These are phyloP conservation scores for Platerodrilus igneus DNA, from an alignment of 2,888 invertebrate genomes.

Conservation along the genomic window DNA sequence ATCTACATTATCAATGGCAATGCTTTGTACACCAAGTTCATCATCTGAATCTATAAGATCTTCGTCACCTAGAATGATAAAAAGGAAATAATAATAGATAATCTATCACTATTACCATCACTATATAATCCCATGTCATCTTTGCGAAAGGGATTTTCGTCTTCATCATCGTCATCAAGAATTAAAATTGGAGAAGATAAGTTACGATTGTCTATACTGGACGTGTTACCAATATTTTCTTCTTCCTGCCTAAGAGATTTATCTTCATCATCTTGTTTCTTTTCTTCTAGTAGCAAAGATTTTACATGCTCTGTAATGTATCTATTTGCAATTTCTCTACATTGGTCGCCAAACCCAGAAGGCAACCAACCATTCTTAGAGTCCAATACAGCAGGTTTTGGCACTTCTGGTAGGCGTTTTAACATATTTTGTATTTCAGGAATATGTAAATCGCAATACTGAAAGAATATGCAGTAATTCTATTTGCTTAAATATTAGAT, in stretches of 20 bases:
- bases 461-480: constrained; percentile 25
- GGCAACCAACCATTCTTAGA: constrained; percentile 77
- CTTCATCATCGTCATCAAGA: constrained; percentile 22
- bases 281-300: constrained; percentile 41
- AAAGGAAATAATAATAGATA: no score
- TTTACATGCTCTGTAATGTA: constrained; percentile 55
- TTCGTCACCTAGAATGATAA: constrained; percentile 1
- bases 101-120: no score
- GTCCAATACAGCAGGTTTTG: constrained; percentile 60
- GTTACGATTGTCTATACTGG: constrained; percentile 1
- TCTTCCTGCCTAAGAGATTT: constrained; percentile 14
- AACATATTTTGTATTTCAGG: constrained; percentile 76
- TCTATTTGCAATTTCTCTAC: constrained; percentile 68
- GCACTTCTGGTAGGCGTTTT: constrained; percentile 58
- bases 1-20: constrained; percentile 12
- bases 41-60: constrained; percentile 8
- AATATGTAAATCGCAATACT: constrained; percentile 76
- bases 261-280: constrained; percentile 38
- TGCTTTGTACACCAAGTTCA: not conserved
- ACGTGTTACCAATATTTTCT: constrained; percentile 24
- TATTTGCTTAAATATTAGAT: constrained; percentile 14
- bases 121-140: constrained; percentile 1
- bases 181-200: constrained; percentile 13
- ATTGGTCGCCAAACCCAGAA: constrained; percentile 61
- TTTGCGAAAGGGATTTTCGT: not conserved